These are phyloP conservation scores for Halictus ligatus DNA, from an alignment of 2,888 invertebrate species.

Conservation along the genomic window DNA sequence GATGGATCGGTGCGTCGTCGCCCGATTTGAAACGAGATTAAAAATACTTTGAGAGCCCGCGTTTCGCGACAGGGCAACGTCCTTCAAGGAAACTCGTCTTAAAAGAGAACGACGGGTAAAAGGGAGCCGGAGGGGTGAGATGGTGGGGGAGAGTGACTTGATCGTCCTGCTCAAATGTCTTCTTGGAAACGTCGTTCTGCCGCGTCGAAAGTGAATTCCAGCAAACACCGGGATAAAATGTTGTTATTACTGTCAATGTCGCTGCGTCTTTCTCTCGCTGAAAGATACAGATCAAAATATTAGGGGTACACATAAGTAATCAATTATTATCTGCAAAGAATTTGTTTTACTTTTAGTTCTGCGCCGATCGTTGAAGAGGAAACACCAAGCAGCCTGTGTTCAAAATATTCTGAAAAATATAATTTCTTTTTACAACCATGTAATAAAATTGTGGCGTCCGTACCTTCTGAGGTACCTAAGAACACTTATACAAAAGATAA, in stretches of 20 bases:
- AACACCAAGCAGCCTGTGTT: too few species aligned
- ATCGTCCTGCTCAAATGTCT: constrained; percentile 4
- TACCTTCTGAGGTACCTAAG: too few species aligned
- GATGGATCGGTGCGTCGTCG: constrained; percentile 37
- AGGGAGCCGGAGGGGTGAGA: too few species aligned
- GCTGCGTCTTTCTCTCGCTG: not conserved
- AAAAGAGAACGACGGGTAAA: not conserved
- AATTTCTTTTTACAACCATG: too few species aligned
- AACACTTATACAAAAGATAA: too few species aligned
- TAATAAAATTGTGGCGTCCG: too few species aligned
- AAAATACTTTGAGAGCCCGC: constrained; percentile 47
- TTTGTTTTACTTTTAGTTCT: too few species aligned
- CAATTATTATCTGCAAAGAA: too few species aligned
- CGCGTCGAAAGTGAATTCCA: constrained; percentile 52
- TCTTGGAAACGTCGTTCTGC: constrained; percentile 24
- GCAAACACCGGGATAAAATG: constrained; percentile 36
- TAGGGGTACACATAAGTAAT: too few species aligned
- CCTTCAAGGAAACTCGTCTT: constrained; percentile 12
- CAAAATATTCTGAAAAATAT: too few species aligned
- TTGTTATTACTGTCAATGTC: constrained; percentile 32
- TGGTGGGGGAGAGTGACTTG: too few species aligned
- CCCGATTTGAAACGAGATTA: constrained; percentile 52
- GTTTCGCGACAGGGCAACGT: not conserved
- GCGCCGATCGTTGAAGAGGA: too few species aligned
- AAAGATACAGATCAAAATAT: constrained; percentile 7